phyloP scores from a whole-genome alignment of 1,140 invertebrate species.

The Himalopsyche phryganea region DNA sequence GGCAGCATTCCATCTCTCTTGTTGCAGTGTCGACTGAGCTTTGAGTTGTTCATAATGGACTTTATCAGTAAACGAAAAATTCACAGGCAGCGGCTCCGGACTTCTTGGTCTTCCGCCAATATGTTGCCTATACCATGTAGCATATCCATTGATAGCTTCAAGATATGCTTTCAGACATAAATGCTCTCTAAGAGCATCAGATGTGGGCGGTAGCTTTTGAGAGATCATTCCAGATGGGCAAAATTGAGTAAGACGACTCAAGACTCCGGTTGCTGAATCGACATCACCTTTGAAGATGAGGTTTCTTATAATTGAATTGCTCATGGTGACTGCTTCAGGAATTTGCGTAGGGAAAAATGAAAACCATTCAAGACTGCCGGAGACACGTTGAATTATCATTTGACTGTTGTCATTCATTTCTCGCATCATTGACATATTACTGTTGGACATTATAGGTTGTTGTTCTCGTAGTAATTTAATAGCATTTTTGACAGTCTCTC shows the following conservation, averaged over 20 bases:
- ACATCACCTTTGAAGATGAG: constrained; percentile 59
- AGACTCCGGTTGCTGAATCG: constrained; percentile 46
- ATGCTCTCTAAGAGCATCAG: constrained; percentile 68
- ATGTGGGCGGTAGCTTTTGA: constrained; percentile 41
- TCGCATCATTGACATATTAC: constrained; percentile 34
- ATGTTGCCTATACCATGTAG: constrained; percentile 82
- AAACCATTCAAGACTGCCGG: constrained; percentile 80
- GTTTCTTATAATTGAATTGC: constrained; percentile 83
- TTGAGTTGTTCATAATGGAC: constrained; percentile 81
- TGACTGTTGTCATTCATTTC: constrained; percentile 35
- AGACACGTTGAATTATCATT: constrained; percentile 41
- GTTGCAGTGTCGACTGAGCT: constrained; percentile 71
- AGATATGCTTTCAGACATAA: constrained; percentile 76
- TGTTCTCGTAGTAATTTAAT: constrained; percentile 39
- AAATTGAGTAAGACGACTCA: constrained; percentile 55
- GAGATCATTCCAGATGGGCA: constrained; percentile 40
- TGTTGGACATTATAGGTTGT: constrained; percentile 11
- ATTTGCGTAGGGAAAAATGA: constrained; percentile 75
- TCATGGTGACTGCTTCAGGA: constrained; percentile 76
- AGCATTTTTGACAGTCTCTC: constrained; percentile 78
- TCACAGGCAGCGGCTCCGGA: constrained; percentile 54
- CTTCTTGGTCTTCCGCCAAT: constrained; percentile 74
- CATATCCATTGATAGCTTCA: constrained; percentile 81
- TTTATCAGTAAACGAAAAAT: constrained; percentile 79
- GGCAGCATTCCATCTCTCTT: constrained; percentile 70